Evolutionary conservation across 30 jellyfish, hydroid and myxozoan genomes (phyloP), one percentile per base, ranked within the genome.

Genomic region (Aurelia coerulea): DNA sequence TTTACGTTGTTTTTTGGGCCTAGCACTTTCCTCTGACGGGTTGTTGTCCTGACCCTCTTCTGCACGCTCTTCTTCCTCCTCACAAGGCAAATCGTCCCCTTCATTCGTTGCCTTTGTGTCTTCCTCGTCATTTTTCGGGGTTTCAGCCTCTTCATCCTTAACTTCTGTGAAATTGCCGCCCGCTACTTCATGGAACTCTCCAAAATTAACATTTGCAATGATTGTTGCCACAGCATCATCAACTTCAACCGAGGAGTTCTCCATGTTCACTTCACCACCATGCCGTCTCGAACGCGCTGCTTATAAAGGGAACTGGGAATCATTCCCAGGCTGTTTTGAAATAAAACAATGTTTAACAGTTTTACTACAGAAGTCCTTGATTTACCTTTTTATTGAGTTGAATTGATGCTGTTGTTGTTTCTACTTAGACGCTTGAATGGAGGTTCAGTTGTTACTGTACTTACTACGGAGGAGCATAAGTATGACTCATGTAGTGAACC

Each of bases 191-290:
- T 88, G 85, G 76, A 84, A 84, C 85, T 73, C 93, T 46, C 82
- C 88, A 74, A 84, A 84, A 54, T 84, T 72, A 8, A 84, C 93
- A 64, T 84, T 84, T 23, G 83, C 93, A 35, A 84, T 84, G 5
- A 84, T 84, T n/a, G 93, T 84, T 84, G 93, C 93, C 88, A 84
- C 93, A 78, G 93, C 93, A 74, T 84, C 93, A 50, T 84, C 93
- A 6, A 84, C 93, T 74, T 84, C 93, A 19, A 73, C 93, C 14
- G 84, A 15, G 93, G 83, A 84, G 93, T 84, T 84, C 93, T 84
- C 93, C 93, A 84, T 84, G 93, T 84, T 84, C 62, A 79, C 87
- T 70, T 84, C 93, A 73, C 93, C 88, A 74, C 23, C 73, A 29
- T 14, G 73, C 64, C 19, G 19, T 35, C 31, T 74, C 19, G 73